Percentiles rank a stretch among this genome's conserved stretches.
phyloP scores from a whole-genome alignment of 1,140 invertebrate species.

The Drosophila azteca region DNA sequence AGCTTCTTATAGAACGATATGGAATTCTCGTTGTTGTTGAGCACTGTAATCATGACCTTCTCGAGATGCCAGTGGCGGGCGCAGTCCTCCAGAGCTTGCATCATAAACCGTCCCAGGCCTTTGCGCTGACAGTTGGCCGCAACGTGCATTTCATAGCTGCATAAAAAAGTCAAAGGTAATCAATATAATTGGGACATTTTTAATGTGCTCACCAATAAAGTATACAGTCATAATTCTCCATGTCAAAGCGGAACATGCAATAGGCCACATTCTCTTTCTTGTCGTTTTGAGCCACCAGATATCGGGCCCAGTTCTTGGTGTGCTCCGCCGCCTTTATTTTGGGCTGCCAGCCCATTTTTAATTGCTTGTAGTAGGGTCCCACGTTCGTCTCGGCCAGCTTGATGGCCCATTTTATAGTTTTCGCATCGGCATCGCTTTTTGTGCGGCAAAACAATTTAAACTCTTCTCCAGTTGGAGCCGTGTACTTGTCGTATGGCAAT shows the following conservation, averaged over 20 bases:
- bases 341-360: conserved; percentile 88
- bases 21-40: conserved; percentile 89
- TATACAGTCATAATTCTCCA: conserved; percentile 90
- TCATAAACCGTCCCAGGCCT: conserved; percentile 92
- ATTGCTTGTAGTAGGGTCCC: conserved; percentile 85
- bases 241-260: conserved; percentile 92
- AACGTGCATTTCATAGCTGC: conserved; percentile 93
- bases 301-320: conserved; percentile 87
- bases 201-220: conserved; percentile 88
- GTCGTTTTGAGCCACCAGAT: conserved; percentile 86
- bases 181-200: neutral
- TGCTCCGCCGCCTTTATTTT: conserved; percentile 87
- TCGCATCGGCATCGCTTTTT: conserved; percentile 74
- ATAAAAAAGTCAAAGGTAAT: neutral
- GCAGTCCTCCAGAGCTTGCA: conserved; percentile 90
- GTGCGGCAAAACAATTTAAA: conserved; percentile 70
- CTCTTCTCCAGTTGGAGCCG: conserved; percentile 47
- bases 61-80: conserved; percentile 89
- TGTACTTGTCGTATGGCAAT: conserved; percentile 46
- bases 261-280: conserved; percentile 87
- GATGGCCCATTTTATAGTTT: conserved; percentile 86
- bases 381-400: conserved; percentile 88
- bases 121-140: conserved; percentile 87
- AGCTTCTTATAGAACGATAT: conserved; percentile 89
- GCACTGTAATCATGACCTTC: conserved; percentile 92